Conservation (phyloP, 2,113 vertebrate genomes). For the Vombatus ursinus region DNA sequence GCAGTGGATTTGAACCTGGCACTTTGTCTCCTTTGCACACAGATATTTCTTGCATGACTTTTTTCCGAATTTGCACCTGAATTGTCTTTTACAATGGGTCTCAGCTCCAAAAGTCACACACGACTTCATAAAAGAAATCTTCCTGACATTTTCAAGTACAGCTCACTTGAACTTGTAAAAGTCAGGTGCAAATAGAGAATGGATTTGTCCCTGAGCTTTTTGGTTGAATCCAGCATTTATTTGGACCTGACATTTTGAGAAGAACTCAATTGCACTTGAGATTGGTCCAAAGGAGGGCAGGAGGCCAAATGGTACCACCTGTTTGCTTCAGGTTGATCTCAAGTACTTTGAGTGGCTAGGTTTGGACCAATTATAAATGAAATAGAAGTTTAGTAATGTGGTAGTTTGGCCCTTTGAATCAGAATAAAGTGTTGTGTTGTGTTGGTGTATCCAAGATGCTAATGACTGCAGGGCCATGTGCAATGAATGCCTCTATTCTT, state of each 20-base stretch:
- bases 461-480: not conserved
- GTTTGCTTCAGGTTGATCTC: not conserved
- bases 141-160: slow-evolving; percentile 64
- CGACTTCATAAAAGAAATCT: slow-evolving; percentile 37
- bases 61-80: not conserved
- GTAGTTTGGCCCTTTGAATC: not conserved
- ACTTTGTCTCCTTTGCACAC: not conserved
- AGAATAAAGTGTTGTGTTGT: not conserved
- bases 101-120: slow-evolving; percentile 1
- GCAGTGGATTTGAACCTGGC: not conserved
- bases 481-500: not conserved
- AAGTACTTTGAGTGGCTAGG: not conserved
- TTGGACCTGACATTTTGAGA: slow-evolving; percentile 68
- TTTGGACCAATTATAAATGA: not conserved
- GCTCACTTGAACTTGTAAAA: slow-evolving; percentile 57
- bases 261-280: slow-evolving; percentile 48
- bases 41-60: not conserved
- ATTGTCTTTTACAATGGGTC: slow-evolving; percentile 35
- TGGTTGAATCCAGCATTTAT: slow-evolving; percentile 58
- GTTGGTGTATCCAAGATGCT: not conserved
- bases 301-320: not conserved
- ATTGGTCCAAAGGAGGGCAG: not conserved
- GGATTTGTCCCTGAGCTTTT: slow-evolving; percentile 61
- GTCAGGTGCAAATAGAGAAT: slow-evolving; percentile 66
- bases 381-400: not conserved